Evolutionary conservation across 2,113 vertebrate genomes (phyloP).

Genomic region (Heterotilapia buettikoferi): DNA sequence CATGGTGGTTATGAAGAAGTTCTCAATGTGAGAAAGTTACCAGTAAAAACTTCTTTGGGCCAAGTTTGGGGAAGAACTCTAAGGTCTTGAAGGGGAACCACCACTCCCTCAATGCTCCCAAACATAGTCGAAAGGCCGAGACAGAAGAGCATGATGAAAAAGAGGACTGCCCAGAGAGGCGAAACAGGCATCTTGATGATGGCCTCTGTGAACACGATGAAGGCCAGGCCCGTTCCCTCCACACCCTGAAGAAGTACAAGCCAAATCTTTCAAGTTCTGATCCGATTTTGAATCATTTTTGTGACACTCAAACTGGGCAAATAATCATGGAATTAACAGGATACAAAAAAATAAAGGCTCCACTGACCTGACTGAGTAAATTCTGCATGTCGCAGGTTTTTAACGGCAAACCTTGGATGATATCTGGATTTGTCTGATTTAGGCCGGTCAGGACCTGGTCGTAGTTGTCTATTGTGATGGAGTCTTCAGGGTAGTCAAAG

Average conservation of each 20-base stretch:
- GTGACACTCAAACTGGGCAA: neutral
- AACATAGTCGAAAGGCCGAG: slow-evolving; percentile 97
- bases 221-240: slow-evolving; percentile 92
- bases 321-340: neutral
- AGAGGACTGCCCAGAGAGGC: slow-evolving; percentile 90
- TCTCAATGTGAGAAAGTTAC: slow-evolving; percentile 50
- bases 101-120: slow-evolving; percentile 88
- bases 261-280: neutral
- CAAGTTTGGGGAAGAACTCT: slow-evolving; percentile 72
- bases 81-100: slow-evolving; percentile 87
- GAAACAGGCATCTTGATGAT: slow-evolving; percentile 92
- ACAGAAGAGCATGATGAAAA: slow-evolving; percentile 98
- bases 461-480: slow-evolving; percentile 66
- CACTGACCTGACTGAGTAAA: slow-evolving; percentile 67
- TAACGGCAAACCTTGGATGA: slow-evolving; percentile 46
- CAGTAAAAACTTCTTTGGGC: slow-evolving; percentile 86
- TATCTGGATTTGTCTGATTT: slow-evolving; percentile 53
- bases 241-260: slow-evolving; percentile 76
- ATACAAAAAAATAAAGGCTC: neutral
- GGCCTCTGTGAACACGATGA: slow-evolving; percentile 97
- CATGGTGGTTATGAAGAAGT: neutral
- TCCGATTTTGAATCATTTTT: neutral
- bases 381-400: slow-evolving; percentile 52
- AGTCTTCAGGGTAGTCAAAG: slow-evolving; percentile 59
- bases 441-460: neutral